Base-by-base conservation (phyloP, 2,113 vertebrate genomes). In the Gnathonemus echidnorhynchus region DNA sequence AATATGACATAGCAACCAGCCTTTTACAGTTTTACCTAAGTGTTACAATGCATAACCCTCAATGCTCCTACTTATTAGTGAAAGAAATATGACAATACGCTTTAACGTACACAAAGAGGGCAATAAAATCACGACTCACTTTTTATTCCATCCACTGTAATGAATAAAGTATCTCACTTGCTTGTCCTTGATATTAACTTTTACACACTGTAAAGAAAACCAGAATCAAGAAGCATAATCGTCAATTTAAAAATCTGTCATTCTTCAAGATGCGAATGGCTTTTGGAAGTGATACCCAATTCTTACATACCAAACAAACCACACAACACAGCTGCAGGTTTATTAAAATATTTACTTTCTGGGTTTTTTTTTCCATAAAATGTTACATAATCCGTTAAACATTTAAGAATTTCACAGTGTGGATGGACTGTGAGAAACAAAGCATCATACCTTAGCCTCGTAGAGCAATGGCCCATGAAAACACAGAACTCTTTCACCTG, bases 131-230 rank as follows among this genome's bases (percentile, higher is more conserved):
- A n/a, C 8, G 90, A 97, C 98, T 98, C 95, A 99, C 98, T 99
- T 99, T 93, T 99, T 99, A 95, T 99, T 99, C 98, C 98, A 99
- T 66, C 98, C 98, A 92, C 98, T 99, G 95, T 99, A 99, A 97
- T 99, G 98, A 97, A 99, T 99, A 45, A 99, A 99, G 95, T 99
- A 99, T 93, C 99, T 99, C 95, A 99, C 98, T 95, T 99, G 98
- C 94, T 99, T 99, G 93, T 99, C 98, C 96, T 99, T 99, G 95
- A 99, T 97, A 95, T 97, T 98, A 95, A 98, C 98, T 93, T 98
- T 99, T 92, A 99, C 98, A 96, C 98, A 99, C 98, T 99, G 96
- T 10, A 96, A 96, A 94, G 88, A 92, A 19, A 95, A 24, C 3
- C 15, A 92, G 19, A 94, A 0, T 86, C 0, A 48, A 56, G 19